A percentile compares a stretch with the other conserved stretches of the same genome.
Conservation (phyloP, 1,140 invertebrate genomes). For the Alviniconcha marisindica region DNA sequence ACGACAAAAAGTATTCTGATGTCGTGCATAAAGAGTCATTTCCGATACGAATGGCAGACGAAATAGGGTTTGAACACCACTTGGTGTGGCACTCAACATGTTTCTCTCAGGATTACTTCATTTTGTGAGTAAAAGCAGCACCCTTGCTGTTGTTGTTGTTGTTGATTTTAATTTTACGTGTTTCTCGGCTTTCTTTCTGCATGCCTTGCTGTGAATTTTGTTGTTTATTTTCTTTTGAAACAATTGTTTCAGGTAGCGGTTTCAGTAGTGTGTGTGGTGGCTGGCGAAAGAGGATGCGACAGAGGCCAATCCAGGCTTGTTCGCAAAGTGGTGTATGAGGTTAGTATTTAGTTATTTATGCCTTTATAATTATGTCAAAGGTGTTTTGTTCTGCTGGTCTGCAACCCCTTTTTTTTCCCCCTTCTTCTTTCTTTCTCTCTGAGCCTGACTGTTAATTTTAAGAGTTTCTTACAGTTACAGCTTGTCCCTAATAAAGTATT, state of each 20-base stretch:
- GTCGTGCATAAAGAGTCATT: not conserved
- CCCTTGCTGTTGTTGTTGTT: not conserved
- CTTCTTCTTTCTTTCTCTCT: not conserved
- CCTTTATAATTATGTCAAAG: not conserved
- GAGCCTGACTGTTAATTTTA: not conserved
- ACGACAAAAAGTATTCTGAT: not conserved
- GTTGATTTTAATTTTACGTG: not conserved
- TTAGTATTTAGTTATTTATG: constrained; percentile 64
- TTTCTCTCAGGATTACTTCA: not conserved
- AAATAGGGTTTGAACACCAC: not conserved
- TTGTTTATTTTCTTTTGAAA: not conserved
- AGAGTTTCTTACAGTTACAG: too few species aligned
- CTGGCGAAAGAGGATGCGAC: constrained; percentile 81
- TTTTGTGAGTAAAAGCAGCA: not conserved
- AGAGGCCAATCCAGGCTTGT: constrained; percentile 92
- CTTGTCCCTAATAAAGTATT: too few species aligned
- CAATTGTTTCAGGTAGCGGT: not conserved
- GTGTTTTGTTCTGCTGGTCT: not conserved
- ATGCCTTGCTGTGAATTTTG: not conserved
- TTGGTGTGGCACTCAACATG: too few species aligned
- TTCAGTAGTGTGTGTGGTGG: not conserved
- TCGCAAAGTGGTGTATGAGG: constrained; percentile 89
- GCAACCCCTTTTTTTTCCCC: not conserved
- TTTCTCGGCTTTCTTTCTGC: not conserved
- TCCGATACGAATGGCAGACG: constrained; percentile 1